Evolutionary conservation across 2,888 invertebrate genomes (phyloP).

Genomic region (Ophioninae sp.): DNA sequence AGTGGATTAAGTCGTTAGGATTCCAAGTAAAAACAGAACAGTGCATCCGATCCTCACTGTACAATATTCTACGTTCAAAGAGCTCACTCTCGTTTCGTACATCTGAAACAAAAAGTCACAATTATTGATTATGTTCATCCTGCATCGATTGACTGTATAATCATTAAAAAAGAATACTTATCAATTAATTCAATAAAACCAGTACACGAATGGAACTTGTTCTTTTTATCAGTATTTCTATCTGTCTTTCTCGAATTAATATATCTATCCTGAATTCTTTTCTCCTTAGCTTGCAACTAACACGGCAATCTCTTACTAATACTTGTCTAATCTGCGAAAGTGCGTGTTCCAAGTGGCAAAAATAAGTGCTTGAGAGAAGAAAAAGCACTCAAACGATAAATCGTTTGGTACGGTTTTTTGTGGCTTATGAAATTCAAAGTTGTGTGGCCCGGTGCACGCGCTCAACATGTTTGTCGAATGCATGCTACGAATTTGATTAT

Average conservation of each 20-base stretch:
- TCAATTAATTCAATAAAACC: constrained; percentile 72
- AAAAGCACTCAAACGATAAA: constrained; percentile 21
- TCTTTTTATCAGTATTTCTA: constrained; percentile 69
- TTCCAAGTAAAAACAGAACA: constrained; percentile 12
- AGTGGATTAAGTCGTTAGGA: constrained; percentile 4
- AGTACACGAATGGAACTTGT: constrained; percentile 70
- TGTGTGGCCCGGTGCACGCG: constrained; percentile 35
- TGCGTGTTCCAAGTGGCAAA: constrained; percentile 1
- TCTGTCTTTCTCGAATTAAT: constrained; percentile 65
- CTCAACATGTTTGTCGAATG: constrained; percentile 43
- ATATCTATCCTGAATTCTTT: constrained; percentile 64
- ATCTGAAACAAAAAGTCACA: constrained; percentile 33
- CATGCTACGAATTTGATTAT: constrained; percentile 38
- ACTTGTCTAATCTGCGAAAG: constrained; percentile 61
- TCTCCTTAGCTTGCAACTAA: constrained; percentile 77
- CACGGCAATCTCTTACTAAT: constrained; percentile 76
- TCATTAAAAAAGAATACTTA: constrained; percentile 25
- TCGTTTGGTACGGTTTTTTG: constrained; percentile 6
- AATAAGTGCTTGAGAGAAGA: constrained; percentile 8
- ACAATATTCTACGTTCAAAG: constrained; percentile 39
- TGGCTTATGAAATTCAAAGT: constrained; percentile 30
- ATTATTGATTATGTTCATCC: constrained; percentile 60
- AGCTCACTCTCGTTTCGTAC: constrained; percentile 24
- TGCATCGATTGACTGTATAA: constrained; percentile 64
- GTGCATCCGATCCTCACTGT: constrained; percentile 17